Conservation (phyloP, 2,797 vertebrate species). For the Clamator glandarius region DNA sequence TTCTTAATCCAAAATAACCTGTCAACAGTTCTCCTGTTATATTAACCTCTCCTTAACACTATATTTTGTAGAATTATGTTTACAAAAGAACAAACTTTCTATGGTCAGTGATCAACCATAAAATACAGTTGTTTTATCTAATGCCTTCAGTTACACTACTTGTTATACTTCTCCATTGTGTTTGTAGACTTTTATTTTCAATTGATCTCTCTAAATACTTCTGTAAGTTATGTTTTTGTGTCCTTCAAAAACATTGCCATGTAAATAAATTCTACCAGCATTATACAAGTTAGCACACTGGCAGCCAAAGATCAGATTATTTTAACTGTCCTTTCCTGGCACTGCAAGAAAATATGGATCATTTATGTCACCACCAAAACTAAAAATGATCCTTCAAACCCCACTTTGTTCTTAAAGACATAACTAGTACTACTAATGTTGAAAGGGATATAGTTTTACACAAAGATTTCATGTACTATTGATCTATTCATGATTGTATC, state of each 20-base stretch:
- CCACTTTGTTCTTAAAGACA: background rate
- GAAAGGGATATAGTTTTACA: background rate
- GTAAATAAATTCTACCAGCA: background rate
- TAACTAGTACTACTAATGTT: background rate
- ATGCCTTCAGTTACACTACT: background rate
- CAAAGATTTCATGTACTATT: background rate
- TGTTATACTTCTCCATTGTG: background rate
- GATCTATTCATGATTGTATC: background rate
- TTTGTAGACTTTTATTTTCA: background rate
- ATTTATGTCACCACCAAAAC: background rate
- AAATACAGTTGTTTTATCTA: background rate
- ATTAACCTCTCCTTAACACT: background rate
- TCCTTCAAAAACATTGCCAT: background rate
- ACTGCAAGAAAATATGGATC: background rate
- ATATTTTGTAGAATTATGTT: background rate
- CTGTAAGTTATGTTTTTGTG: background rate
- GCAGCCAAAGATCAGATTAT: background rate
- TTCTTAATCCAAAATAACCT: background rate
- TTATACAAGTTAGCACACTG: accelerated
- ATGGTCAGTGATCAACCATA: background rate
- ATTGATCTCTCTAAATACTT: background rate
- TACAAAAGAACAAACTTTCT: background rate
- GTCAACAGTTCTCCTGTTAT: background rate
- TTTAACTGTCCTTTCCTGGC: background rate
- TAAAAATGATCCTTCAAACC: background rate